Evolutionary conservation across 2,113 vertebrate species (phyloP).

Genomic region (Cranoglanis bouderius): DNA sequence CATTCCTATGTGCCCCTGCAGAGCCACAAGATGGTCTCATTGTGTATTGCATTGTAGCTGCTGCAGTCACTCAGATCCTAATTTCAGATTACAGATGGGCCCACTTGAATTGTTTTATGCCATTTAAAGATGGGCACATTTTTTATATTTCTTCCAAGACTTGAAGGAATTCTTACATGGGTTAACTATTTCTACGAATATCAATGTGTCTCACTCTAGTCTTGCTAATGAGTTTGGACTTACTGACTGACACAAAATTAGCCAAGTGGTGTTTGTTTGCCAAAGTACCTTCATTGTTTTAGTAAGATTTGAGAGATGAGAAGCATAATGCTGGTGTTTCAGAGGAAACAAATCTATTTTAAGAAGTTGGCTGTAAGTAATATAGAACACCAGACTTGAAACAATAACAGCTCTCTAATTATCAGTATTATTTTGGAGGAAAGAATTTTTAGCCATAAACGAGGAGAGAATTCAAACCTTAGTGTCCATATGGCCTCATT

Average conservation of each 20-base stretch:
- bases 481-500: slow-evolving; percentile 17
- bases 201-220: neutral
- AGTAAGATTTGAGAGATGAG: slow-evolving; percentile 56
- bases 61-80: slow-evolving; percentile 32
- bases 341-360: slow-evolving; percentile 64
- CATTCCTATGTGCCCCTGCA: slow-evolving; percentile 35
- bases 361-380: slow-evolving; percentile 62
- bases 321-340: slow-evolving; percentile 61
- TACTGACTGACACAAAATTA: slow-evolving; percentile 24
- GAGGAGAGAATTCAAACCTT: slow-evolving; percentile 23
- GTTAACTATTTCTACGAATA: neutral
- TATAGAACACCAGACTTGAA: slow-evolving; percentile 46
- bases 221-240: slow-evolving; percentile 30
- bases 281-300: slow-evolving; percentile 53
- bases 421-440: slow-evolving; percentile 24
- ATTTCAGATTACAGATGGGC: slow-evolving; percentile 35
- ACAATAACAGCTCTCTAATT: slow-evolving; percentile 41
- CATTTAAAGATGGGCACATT: slow-evolving; percentile 25
- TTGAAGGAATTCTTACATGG: neutral
- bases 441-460: slow-evolving; percentile 18
- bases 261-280: slow-evolving; percentile 22
- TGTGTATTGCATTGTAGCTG: slow-evolving; percentile 29
- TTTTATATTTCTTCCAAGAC: neutral
- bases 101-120: slow-evolving; percentile 31
- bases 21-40: slow-evolving; percentile 45